phyloP scores from a whole-genome alignment of 2,113 vertebrate species.

The Aix galericulata region DNA sequence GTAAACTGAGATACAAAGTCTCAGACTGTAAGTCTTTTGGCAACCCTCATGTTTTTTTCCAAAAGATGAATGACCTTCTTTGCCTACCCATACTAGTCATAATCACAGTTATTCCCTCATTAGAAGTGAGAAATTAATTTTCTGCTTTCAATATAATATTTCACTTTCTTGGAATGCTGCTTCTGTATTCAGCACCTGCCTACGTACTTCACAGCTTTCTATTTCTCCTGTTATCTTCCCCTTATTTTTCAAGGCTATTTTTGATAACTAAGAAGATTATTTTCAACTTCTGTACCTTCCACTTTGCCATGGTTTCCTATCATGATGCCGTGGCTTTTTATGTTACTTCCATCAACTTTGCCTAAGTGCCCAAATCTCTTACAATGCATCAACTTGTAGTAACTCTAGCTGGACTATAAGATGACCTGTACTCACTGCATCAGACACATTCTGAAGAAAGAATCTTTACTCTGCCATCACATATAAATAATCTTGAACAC shows the following conservation, averaged over 20 bases:
- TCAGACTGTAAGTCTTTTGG: background rate
- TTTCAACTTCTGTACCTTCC: background rate
- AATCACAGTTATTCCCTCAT: background rate
- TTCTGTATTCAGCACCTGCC: constrained; percentile 13
- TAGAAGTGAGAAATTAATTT: constrained; percentile 16
- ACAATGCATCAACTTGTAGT: background rate
- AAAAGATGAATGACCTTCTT: background rate
- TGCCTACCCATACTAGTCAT: background rate
- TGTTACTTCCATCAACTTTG: background rate
- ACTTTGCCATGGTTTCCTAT: background rate
- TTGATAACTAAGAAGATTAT: background rate
- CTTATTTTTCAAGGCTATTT: constrained; percentile 21
- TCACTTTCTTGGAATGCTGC: background rate
- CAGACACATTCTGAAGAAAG: background rate
- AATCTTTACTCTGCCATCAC: background rate
- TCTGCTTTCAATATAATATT: constrained; percentile 5
- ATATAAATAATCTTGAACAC: background rate
- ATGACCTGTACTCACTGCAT: background rate
- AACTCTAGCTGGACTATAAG: background rate
- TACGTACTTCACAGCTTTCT: background rate
- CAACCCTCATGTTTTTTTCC: background rate
- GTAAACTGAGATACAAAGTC: background rate
- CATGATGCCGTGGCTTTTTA: background rate
- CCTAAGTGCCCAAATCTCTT: background rate
- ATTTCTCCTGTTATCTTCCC: background rate